Evolutionary conservation across 2,797 vertebrate species (phyloP).

Genomic region (Pipistrellus nathusii): DNA sequence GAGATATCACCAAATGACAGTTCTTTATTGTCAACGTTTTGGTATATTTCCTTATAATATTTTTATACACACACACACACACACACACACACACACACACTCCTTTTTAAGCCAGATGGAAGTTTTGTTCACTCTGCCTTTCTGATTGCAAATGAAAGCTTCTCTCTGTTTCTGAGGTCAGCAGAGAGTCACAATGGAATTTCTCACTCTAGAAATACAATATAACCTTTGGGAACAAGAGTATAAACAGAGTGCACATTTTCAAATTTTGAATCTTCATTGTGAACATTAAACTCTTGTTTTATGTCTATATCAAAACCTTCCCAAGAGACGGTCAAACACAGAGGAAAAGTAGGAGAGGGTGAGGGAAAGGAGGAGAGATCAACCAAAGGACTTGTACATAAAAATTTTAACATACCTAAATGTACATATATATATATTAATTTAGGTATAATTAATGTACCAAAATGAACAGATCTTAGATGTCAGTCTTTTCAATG

Average conservation of each 20-base stretch:
- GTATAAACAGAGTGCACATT: conserved; percentile 9
- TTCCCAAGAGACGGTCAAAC: neutral
- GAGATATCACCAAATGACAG: conserved; percentile 8
- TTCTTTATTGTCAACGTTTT: conserved; percentile 22
- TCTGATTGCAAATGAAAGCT: conserved; percentile 2
- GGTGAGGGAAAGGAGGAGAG: too few species aligned
- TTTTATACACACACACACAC: neutral
- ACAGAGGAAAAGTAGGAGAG: too few species aligned
- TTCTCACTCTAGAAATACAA: conserved; percentile 28
- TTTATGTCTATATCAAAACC: neutral
- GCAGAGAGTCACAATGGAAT: neutral
- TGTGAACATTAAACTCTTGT: neutral
- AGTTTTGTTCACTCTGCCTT: conserved; percentile 26
- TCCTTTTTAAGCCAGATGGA: neutral
- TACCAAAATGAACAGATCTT: neutral
- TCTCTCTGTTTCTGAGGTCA: neutral
- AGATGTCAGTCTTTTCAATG: neutral
- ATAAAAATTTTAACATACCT: neutral
- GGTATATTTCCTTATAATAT: neutral
- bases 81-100: neutral
- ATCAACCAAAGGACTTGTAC: too few species aligned
- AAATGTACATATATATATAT: neutral
- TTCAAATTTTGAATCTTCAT: conserved; percentile 34
- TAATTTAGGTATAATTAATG: conserved; percentile 28
- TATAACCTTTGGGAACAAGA: neutral